Base-by-base conservation (phyloP, 2,113 vertebrate species). In the Cyanistes caeruleus region DNA sequence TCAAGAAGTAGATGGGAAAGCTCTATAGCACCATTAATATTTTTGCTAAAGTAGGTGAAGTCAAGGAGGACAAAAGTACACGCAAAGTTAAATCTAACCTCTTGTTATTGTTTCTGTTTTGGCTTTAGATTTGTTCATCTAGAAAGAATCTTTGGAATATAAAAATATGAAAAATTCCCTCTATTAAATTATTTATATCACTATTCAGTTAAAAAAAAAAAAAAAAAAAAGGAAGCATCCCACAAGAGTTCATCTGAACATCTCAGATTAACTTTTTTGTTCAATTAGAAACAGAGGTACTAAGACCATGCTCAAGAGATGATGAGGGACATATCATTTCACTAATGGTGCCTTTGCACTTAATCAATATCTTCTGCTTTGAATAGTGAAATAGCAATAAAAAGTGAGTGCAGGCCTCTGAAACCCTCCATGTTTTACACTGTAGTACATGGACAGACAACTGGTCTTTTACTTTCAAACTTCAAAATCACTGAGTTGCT, bases 21-120 rank as follows among this genome's bases (percentile, higher is more conserved):
- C 37, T 96, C 94, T 94, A 98, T 74, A 96, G 90, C 83, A 92
- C 96, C 91, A 95, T 97, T 98, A 98, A 98, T 96, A 97, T 95
- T 95, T 97, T 98, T 96, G 76, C 95, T 98, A 98, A 98, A 97
- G 90, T 87, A 93, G 77, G 84, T 96, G 92, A 97, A 93, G 67
- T 96, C 86, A 93, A 93, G 87, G n/a, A 84, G 58, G 58, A 14
- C 5, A 62, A 62, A 87, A 96, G 49, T 90, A 62, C 19, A 11
- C 68, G 70, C 77, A 65, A 92, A 97, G 84, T 96, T 95, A 89
- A 95, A 90, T 82, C 80, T 87, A 95, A 92, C 59, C 30, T 83
- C 81, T 52, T 68, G n/a, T 7, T 81, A 33, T 43, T 59, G 4
- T 46, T 78, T 63, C 30, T 69, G 3, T 93, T 33, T 89, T 74